phyloP scores from a whole-genome alignment of 2,888 invertebrate species.

The Nemotelus pantherinus region DNA sequence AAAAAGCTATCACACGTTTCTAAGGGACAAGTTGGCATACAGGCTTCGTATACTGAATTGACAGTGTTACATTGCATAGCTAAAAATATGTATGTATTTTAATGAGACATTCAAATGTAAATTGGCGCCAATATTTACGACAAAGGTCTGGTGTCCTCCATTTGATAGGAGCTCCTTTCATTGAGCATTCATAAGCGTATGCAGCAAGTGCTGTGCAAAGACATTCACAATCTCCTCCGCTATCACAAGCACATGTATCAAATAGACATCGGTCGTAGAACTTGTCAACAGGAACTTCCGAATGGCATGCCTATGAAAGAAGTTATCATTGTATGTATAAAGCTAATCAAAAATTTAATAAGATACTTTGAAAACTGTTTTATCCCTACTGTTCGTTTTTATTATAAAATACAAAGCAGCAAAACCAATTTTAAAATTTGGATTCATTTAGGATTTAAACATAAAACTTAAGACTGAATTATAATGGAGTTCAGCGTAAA shows the following conservation, averaged over 20 bases:
- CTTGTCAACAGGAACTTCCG: constrained; percentile 77
- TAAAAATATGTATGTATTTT: constrained; percentile 57
- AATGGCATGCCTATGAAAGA: constrained; percentile 71
- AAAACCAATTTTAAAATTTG: too few species aligned
- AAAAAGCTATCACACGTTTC: constrained; percentile 86
- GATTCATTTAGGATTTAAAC: too few species aligned
- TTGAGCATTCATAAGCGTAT: constrained; percentile 85
- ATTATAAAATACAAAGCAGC: too few species aligned
- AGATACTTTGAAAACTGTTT: too few species aligned
- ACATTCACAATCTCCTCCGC: constrained; percentile 90
- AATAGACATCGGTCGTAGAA: constrained; percentile 81
- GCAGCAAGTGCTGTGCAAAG: constrained; percentile 88
- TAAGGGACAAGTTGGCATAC: constrained; percentile 82
- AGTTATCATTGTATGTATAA: neutral
- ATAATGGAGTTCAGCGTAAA: too few species aligned
- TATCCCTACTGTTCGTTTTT: too few species aligned
- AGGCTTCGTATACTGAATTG: constrained; percentile 82
- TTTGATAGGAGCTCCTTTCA: constrained; percentile 77
- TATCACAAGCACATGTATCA: constrained; percentile 89
- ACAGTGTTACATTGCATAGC: constrained; percentile 89
- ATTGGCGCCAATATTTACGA: constrained; percentile 71
- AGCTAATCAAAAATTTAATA: too few species aligned
- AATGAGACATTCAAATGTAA: constrained; percentile 46
- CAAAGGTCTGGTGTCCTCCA: constrained; percentile 87
- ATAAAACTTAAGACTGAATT: too few species aligned